Evolutionary conservation across 2,888 invertebrate genomes (phyloP).

Genomic region (Pherbina coryleti): DNA sequence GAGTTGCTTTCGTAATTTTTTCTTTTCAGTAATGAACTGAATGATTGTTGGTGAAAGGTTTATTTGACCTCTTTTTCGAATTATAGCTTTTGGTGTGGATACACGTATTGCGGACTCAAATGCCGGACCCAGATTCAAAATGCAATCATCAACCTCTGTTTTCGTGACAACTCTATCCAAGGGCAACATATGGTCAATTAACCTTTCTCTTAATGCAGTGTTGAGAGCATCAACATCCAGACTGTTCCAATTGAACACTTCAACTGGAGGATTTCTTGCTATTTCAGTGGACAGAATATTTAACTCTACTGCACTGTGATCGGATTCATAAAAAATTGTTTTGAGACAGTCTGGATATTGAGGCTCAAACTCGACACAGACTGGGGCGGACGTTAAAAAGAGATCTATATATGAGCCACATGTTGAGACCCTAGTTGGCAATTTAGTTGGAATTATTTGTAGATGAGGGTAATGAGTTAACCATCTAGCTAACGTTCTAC

Average conservation of each 20-base stretch:
- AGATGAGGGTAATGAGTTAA: too few relatives aligned
- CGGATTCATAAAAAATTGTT: not conserved
- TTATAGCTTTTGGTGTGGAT: not conserved
- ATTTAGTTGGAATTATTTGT: too few relatives aligned
- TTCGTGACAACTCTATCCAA: not conserved
- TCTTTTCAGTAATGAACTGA: not conserved
- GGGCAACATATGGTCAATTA: not conserved
- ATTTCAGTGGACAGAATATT: not conserved
- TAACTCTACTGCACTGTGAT: slow-evolving; percentile 4
- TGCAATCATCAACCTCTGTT: not conserved
- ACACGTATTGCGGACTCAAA: not conserved
- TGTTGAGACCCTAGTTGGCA: too few relatives aligned
- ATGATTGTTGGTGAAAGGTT: too few relatives aligned
- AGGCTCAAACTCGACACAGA: not conserved
- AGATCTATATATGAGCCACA: not conserved
- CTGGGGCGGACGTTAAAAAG: not conserved
- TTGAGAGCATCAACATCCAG: not conserved
- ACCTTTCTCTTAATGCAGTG: not conserved
- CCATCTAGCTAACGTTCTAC: too few relatives aligned
- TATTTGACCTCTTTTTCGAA: too few relatives aligned
- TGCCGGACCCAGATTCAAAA: not conserved
- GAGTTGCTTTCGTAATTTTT: not conserved
- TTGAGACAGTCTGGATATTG: not conserved
- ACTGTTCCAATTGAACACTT: not conserved
- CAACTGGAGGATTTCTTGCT: not conserved